Percentiles rank a stretch among this genome's conserved stretches.
Evolutionary conservation across 2,888 invertebrate species (phyloP).

Genomic region (Calliphora vomitoria): DNA sequence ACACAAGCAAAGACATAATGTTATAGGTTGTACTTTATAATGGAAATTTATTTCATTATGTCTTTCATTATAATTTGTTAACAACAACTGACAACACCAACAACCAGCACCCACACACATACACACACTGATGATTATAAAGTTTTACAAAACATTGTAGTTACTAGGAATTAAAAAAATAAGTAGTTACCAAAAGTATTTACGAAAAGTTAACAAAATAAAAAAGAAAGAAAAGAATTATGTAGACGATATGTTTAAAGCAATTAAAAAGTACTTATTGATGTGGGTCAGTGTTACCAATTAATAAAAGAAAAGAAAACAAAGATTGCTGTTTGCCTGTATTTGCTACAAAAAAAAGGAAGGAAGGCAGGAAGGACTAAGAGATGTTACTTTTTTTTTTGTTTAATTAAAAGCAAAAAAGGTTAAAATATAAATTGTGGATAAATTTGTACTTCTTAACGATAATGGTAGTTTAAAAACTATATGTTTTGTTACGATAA

Average conservation of each 20-base stretch:
- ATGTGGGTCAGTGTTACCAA: background rate
- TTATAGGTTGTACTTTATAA: too few relatives aligned
- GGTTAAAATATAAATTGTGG: too few relatives aligned
- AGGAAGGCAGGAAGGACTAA: too few relatives aligned
- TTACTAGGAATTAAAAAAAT: constrained; percentile 12
- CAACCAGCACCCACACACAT: background rate
- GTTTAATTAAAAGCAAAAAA: too few relatives aligned
- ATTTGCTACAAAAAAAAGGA: too few relatives aligned
- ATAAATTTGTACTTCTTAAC: too few relatives aligned
- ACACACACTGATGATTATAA: background rate
- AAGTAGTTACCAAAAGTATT: constrained; percentile 13
- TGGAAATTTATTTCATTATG: constrained; percentile 28
- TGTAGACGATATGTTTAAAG: background rate
- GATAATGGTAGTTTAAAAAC: too few relatives aligned
- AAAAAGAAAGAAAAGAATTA: background rate
- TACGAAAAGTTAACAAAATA: background rate
- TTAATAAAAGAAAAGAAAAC: background rate
- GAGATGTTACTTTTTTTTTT: too few relatives aligned
- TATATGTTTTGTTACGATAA: too few relatives aligned
- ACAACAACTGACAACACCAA: background rate
- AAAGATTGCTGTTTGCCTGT: background rate
- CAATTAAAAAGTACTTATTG: constrained; percentile 9
- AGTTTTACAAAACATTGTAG: background rate
- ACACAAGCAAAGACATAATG: background rate
- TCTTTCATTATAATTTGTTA: background rate